phyloP scores from a whole-genome alignment of 2,888 invertebrate genomes.

The Drosophila emarginata region DNA sequence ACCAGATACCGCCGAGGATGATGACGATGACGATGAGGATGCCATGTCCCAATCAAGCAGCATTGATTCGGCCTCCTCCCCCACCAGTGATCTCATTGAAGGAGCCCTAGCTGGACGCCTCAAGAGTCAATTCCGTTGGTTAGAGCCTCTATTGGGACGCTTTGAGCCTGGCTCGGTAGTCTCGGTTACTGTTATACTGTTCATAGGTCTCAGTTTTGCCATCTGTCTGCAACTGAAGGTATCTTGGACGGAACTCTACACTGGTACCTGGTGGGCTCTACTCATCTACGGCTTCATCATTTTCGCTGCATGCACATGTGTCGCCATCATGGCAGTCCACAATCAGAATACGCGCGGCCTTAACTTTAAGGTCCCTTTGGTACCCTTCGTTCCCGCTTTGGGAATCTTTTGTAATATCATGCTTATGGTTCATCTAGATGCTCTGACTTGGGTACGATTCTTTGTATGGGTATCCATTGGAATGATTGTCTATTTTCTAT shows the following conservation, averaged over 20 bases:
- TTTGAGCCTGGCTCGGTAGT: constrained; percentile 90
- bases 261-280: constrained; percentile 88
- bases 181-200: constrained; percentile 88
- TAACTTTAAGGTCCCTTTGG: constrained; percentile 91
- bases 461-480: constrained; percentile 93
- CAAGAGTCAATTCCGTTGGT: constrained; percentile 88
- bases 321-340: constrained; percentile 89
- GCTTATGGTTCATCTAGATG: constrained; percentile 91
- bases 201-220: constrained; percentile 87
- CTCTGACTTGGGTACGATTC: constrained; percentile 92
- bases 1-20: constrained; percentile 84
- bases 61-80: constrained; percentile 85
- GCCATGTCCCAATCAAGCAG: constrained; percentile 85
- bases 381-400: constrained; percentile 89
- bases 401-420: constrained; percentile 92
- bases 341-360: constrained; percentile 88
- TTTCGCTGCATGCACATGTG: constrained; percentile 86
- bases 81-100: constrained; percentile 84
- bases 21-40: constrained; percentile 84
- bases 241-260: constrained; percentile 84
- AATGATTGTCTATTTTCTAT: constrained; percentile 91
- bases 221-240: constrained; percentile 87
- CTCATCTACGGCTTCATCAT: constrained; percentile 86
- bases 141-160: constrained; percentile 88
- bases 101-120: constrained; percentile 89